Evolutionary conservation across 2,113 vertebrate species (phyloP).

Genomic region (Cricetomys ansorgei): DNA sequence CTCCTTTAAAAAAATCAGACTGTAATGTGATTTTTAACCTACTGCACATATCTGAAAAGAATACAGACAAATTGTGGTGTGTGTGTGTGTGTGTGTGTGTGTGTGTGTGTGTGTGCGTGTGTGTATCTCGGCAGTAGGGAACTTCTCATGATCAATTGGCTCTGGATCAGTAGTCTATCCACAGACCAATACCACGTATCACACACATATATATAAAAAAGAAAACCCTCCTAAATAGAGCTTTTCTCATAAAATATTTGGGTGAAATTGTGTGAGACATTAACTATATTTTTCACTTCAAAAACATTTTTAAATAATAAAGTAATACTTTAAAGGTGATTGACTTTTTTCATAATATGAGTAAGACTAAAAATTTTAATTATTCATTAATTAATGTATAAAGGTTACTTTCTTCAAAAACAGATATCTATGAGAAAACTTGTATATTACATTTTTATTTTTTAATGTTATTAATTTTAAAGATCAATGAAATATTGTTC

Average conservation of each 20-base stretch:
- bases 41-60: background rate
- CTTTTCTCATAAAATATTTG: conserved; percentile 4
- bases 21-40: background rate
- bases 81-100: too few relatives aligned
- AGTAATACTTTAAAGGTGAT: background rate
- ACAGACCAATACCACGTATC: background rate
- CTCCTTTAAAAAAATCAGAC: background rate
- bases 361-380: background rate
- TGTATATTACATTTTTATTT: background rate
- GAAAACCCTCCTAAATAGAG: background rate
- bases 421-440: background rate
- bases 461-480: conserved; percentile 16
- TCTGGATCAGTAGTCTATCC: too few relatives aligned
- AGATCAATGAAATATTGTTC: background rate
- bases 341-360: background rate
- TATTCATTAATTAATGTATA: background rate
- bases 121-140: background rate
- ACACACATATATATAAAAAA: background rate
- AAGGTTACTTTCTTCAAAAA: background rate
- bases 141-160: background rate
- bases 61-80: background rate
- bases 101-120: background rate
- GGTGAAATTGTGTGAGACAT: background rate
- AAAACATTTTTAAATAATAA: background rate
- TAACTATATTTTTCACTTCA: background rate